Conservation (phyloP, 2,113 vertebrate species). For the Amia ocellicauda region DNA sequence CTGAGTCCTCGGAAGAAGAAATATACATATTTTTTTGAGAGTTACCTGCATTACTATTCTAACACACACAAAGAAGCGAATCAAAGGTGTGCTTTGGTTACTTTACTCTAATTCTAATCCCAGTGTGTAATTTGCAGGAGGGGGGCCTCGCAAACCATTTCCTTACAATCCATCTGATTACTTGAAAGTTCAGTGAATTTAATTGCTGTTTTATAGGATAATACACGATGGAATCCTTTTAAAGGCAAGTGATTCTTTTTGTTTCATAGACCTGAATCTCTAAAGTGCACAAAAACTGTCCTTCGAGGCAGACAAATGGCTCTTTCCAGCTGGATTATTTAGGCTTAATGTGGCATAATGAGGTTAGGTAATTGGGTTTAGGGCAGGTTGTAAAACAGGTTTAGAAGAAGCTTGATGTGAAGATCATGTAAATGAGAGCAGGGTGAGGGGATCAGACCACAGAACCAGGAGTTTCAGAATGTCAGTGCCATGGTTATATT, state of each 20-base stretch:
- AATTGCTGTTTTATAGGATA: conserved; percentile 69
- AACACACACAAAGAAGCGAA: too few species aligned
- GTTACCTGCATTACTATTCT: too few species aligned
- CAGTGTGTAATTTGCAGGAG: conserved; percentile 34
- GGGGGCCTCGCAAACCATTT: conserved; percentile 47
- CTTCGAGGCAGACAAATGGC: conserved; percentile 58
- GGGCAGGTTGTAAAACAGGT: conserved; percentile 72
- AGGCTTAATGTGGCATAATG: conserved; percentile 73
- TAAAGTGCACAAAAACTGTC: conserved; percentile 55
- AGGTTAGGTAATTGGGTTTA: conserved; percentile 68
- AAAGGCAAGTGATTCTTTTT: conserved; percentile 53
- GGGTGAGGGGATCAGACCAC: conserved; percentile 1
- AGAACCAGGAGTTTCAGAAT: conserved; percentile 28
- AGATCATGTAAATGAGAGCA: conserved; percentile 58
- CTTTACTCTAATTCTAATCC: conserved; percentile 38
- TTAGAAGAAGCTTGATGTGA: conserved; percentile 55
- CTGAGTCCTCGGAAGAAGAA: too few species aligned
- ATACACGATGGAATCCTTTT: conserved; percentile 59
- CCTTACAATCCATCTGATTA: conserved; percentile 50
- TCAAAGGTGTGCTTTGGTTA: conserved; percentile 4
- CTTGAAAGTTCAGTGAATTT: conserved; percentile 67
- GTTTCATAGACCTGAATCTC: conserved; percentile 49
- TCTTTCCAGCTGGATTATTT: conserved; percentile 63
- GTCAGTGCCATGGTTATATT: background rate
- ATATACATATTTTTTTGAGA: too few species aligned